Evolutionary conservation across 1,140 invertebrate species (phyloP).

Genomic region (Pemphigus obesinymphae): DNA sequence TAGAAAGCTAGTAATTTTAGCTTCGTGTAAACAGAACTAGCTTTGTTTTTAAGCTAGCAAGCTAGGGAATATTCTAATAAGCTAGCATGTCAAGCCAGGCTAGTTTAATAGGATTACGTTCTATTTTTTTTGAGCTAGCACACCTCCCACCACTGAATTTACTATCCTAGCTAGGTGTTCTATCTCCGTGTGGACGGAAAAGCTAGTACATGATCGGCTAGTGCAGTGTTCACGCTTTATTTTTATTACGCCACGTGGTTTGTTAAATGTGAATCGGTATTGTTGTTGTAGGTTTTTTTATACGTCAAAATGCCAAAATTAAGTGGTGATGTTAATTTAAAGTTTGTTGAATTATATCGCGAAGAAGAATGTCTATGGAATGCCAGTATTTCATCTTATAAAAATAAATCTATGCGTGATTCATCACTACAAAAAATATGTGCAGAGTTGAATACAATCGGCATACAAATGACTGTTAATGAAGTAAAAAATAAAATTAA

Average conservation of each 20-base stretch:
- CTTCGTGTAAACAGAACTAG: too few relatives aligned
- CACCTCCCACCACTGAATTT: too few relatives aligned
- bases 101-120: neutral
- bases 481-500: slow-evolving; percentile 20
- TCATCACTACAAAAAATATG: slow-evolving; percentile 11
- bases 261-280: slow-evolving; percentile 3
- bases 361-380: slow-evolving; percentile 15
- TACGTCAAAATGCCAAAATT: slow-evolving; percentile 14
- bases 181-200: neutral
- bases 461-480: slow-evolving; percentile 22
- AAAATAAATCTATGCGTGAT: slow-evolving; percentile 13
- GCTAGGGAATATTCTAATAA: neutral
- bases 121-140: slow-evolving; percentile 15
- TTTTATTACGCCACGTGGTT: slow-evolving; percentile 9
- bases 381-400: slow-evolving; percentile 5
- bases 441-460: slow-evolving; percentile 1
- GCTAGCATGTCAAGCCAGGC: neutral
- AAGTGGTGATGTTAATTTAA: too few relatives aligned
- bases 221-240: neutral
- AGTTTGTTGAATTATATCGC: neutral
- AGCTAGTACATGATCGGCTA: slow-evolving; percentile 2
- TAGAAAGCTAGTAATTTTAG: too few relatives aligned
- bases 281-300: slow-evolving; percentile 20
- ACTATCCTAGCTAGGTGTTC: neutral
- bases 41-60: too few relatives aligned